These are phyloP conservation scores for Oligia latruncula DNA, from an alignment of 2,888 invertebrate genomes.

Conservation along the genomic window DNA sequence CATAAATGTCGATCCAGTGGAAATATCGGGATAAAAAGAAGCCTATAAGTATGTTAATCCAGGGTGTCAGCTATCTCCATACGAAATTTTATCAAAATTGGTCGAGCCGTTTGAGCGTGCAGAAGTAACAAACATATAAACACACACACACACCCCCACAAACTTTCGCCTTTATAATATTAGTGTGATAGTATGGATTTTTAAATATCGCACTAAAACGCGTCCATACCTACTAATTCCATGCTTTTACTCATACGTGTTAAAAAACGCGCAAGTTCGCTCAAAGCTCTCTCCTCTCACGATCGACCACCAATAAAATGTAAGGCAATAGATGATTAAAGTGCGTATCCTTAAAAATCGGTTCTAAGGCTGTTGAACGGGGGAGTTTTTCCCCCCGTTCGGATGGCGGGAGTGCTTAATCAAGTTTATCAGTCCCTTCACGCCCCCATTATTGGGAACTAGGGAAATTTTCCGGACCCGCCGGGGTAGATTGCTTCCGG, in stretches of 20 bases:
- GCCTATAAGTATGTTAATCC: too few species aligned
- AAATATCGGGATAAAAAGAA: too few species aligned
- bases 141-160: too few species aligned
- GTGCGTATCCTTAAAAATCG: constrained; percentile 62
- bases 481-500: constrained; percentile 68
- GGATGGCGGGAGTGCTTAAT: constrained; percentile 69
- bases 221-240: too few species aligned
- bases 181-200: background rate
- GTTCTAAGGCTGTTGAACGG: constrained; percentile 66
- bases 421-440: constrained; percentile 74
- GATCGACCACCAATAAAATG: constrained; percentile 37
- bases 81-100: too few species aligned
- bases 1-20: too few species aligned
- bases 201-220: background rate
- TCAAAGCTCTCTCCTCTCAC: constrained; percentile 17
- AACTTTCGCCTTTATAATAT: too few species aligned
- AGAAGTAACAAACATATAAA: too few species aligned
- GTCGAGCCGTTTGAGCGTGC: too few species aligned
- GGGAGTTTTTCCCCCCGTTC: constrained; percentile 65
- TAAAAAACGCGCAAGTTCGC: background rate
- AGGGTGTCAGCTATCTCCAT: too few species aligned
- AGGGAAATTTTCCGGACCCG: constrained; percentile 67
- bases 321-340: constrained; percentile 40
- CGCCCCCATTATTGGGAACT: constrained; percentile 70
- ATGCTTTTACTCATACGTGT: too few species aligned